Evolutionary conservation across 1,140 invertebrate species (phyloP), one percentile per base, ranked within the genome.

Genomic region (Scaptomyza graminum): DNA sequence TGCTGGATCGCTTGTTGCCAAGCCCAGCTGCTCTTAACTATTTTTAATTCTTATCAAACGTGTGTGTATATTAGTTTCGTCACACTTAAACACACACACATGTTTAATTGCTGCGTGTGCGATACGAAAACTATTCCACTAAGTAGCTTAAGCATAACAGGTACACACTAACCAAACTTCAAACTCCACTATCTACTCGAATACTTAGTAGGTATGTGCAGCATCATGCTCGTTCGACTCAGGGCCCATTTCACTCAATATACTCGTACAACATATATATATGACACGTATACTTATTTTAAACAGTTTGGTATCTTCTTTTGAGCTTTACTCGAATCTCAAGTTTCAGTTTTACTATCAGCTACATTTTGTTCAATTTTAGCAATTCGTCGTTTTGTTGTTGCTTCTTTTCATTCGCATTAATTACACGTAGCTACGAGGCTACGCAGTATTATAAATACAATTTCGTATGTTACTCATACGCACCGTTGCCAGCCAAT

Each of bases 401-500:
- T 68, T 31, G 9, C 8, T 56, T 57, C 44, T 41, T 37, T 9
- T 25, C 28, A 41, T 57, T 51, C 31, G 55, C 52, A 70, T 57
- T 71, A 43, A 52, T 71, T 71, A 71, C 62, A 66, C 68, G 68
- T 71, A 22, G 62, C 68, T 22, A 3, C 68, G 55, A 47, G 44
- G 44, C 49, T 18, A 31, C 34, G 25, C 63, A 50, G 44, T 44
- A 64, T 64, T 56, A 37, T 50, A 25, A 67, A 66, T 44, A 28
- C 34, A 50, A 57, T 59, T 37, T 31, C 31, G 41, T n/a, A n/a
- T 34, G 51, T 68, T 68, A 73, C 69, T 68, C 70, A 73, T 68
- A 73, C 64, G 64, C 56, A 22, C 15, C 18, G 56, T 68, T 73
- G 70, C 44, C 56, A 61, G 56, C 54, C 31, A 11, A 57, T 49